Base-by-base conservation (phyloP, 1,140 invertebrate species). In the Hylyphantes graminicola region DNA sequence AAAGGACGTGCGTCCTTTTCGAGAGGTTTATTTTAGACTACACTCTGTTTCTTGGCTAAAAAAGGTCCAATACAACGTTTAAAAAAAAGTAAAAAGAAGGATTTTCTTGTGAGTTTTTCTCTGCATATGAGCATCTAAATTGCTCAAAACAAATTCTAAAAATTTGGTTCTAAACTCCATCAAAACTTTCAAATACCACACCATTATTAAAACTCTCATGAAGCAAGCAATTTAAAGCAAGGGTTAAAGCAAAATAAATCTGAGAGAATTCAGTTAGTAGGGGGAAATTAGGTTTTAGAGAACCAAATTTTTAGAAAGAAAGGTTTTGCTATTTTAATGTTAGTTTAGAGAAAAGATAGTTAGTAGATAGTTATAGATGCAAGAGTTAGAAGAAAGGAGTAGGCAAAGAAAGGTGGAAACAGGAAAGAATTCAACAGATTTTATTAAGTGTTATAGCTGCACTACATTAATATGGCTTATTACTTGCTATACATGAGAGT, bases 401-500 rank as follows among this genome's bases (percentile, higher is more conserved):
- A 65, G 65, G 68, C 73, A 68, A 79, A 57, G 59, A 82, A 64
- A 74, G 79, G 79, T 82, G 59, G 48, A 82, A 51, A 74, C 79
- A 82, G 79, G 17, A 74, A 82, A 64, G 59, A 74, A 74, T 57
- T 82, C 55, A 51, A 64, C 73, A 73, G 12, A 15, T 73, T 82
- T 82, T 82, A 82, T 82, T 82, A 73, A 64, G 19, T 73, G 73
- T 35, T 50, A 48, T 35, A 64, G 7, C 73, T 61, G 21, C 63
- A 64, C 70, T 82, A 82, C 79, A 82, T 35, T 19, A 64, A 35
- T 53, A 54, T 64, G 48, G 21, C 63, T 68, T 19, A 80, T 72
- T 21, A 54, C 79, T 82, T 82, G 79, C 79, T 82, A 35, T 35
- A 82, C 79, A 82, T 82, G 79, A 82, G 79, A 82, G 79, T 50